These are phyloP conservation scores for Marisa cornuarietis DNA, from an alignment of 1,140 invertebrate species.

Conservation along the genomic window DNA sequence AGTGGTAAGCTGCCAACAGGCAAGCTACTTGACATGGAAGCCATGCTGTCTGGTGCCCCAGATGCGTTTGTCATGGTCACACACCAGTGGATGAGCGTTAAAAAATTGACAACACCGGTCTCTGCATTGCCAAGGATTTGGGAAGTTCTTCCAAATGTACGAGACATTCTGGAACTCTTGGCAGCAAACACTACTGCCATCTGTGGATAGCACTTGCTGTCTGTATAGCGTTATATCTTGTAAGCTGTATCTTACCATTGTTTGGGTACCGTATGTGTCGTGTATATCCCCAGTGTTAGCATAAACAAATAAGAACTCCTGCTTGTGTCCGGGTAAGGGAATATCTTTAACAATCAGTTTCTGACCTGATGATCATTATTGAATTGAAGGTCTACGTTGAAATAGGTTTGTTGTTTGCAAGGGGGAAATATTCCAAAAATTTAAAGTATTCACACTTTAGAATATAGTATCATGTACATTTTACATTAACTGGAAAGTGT, in stretches of 20 bases:
- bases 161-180: constrained; percentile 54
- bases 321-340: no score
- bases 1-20: constrained; percentile 16
- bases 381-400: no score
- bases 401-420: no score
- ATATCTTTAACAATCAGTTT: no score
- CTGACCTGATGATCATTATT: no score
- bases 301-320: no score
- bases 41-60: constrained; percentile 60
- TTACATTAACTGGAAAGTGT: no score
- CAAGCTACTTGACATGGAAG: constrained; percentile 60
- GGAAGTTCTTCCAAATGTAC: constrained; percentile 55
- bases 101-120: constrained; percentile 49
- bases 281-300: no score
- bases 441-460: no score
- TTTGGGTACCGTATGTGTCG: no score
- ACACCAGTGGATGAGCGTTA: constrained; percentile 62
- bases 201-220: constrained; percentile 22
- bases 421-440: no score
- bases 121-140: constrained; percentile 47
- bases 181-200: constrained; percentile 46
- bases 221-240: neutral
- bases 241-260: constrained; percentile 30
- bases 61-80: constrained; percentile 61
- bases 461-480: no score